A percentile compares a stretch with the other conserved stretches of the same genome.
Evolutionary conservation across 92 coral and sea anemone genomes (phyloP).

Genomic region (Paramuricea clavata): DNA sequence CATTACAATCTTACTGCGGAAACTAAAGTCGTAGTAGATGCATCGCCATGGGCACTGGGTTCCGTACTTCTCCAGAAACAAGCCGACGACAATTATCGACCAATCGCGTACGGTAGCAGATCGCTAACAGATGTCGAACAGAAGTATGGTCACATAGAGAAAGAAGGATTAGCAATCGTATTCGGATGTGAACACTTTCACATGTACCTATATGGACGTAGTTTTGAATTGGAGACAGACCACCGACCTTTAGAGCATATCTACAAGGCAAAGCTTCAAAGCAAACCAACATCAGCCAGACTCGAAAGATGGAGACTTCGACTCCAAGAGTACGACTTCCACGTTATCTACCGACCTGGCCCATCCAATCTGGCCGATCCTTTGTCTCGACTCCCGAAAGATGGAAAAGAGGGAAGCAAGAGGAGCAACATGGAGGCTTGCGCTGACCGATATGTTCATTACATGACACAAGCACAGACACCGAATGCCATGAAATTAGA

Average conservation of each 20-base stretch:
- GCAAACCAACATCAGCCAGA: slow-evolving; percentile 63
- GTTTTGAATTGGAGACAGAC: slow-evolving; percentile 65
- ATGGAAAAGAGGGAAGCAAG: neutral
- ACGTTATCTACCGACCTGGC: slow-evolving; percentile 55
- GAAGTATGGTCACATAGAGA: slow-evolving; percentile 28
- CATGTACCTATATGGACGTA: slow-evolving; percentile 57
- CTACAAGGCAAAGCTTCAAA: slow-evolving; percentile 42
- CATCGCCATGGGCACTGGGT: slow-evolving; percentile 65
- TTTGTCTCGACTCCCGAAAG: slow-evolving; percentile 38
- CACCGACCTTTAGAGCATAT: slow-evolving; percentile 63
- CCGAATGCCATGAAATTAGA: slow-evolving; percentile 58
- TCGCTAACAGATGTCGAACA: slow-evolving; percentile 17
- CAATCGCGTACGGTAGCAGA: slow-evolving; percentile 53
- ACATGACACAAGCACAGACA: slow-evolving; percentile 44
- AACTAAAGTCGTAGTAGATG: slow-evolving; percentile 54
- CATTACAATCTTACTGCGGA: slow-evolving; percentile 55
- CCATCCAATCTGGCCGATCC: slow-evolving; percentile 52
- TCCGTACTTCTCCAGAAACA: slow-evolving; percentile 57
- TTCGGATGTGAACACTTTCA: slow-evolving; percentile 72
- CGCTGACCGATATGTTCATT: slow-evolving; percentile 54
- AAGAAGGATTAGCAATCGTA: slow-evolving; percentile 3
- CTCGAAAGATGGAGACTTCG: slow-evolving; percentile 63
- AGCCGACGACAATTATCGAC: slow-evolving; percentile 33
- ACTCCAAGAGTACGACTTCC: slow-evolving; percentile 73
- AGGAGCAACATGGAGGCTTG: slow-evolving; percentile 63